Base-by-base conservation (phyloP, 2,797 vertebrate genomes). In the Diplodus puntazzo region DNA sequence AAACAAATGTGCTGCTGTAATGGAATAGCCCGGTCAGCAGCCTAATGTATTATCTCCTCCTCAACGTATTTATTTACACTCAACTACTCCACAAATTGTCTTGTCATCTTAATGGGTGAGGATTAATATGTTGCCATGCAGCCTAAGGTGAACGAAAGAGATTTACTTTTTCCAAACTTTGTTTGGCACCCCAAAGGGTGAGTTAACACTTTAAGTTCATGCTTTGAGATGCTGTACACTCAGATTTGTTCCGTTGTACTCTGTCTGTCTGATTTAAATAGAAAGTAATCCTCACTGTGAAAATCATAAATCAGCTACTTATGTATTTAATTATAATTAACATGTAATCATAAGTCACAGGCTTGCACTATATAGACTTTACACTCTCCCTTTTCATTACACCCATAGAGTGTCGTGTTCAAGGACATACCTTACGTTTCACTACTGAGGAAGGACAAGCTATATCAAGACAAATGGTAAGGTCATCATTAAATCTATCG, bases 41-140 rank as follows among this genome's bases (percentile, higher is more conserved):
- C 87, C 93, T 96, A 95, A 96, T 95, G 90, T 95, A 95, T 96
- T 95, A 96, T 96, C 94, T 95, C 89, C 92, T 94, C 88, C 93
- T 95, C 95, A 93, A 89, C 72, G 88, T 95, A 94, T 96, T 96
- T 96, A 96, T 96, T 96, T 96, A 96, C 94, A 95, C 94, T 95
- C 94, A 95, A 94, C 95, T 95, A 94, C 94, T 91, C 92, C 91
- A 91, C 94, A 96, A 94, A 96, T 95, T 95, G 95, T 93, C 92
- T 94, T 96, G 95, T 96, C 95, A 94, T 95, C 93, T 91, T 95
- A 95, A 95, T 94, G 92, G 94, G 85, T 79, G 88, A 94, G 93
- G 93, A 96, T 96, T 96, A 94, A 96, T 96, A 92, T 95, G 92
- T 94, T 94, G 93, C 94, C 91, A 92, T 80, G 85, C 83, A 84